These are phyloP conservation scores for Drosophila pegasa DNA, from an alignment of 2,888 invertebrate species.

Conservation along the genomic window DNA sequence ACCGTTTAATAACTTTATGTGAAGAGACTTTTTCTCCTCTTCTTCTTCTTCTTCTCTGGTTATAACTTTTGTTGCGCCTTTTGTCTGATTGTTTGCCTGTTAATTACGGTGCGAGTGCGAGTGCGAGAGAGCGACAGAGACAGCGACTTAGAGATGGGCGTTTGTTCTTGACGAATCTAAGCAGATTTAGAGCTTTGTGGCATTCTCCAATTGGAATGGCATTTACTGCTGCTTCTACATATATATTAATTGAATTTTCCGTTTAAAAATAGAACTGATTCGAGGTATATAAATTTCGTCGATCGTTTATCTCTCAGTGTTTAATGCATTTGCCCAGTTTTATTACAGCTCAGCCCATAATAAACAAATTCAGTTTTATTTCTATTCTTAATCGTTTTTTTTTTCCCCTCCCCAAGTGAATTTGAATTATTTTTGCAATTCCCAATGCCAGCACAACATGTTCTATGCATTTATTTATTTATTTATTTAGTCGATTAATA, in stretches of 20 bases:
- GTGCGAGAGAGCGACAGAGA: slow-evolving; percentile 12
- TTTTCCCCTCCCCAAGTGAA: background rate
- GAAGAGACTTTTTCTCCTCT: slow-evolving; percentile 44
- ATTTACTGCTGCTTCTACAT: no score
- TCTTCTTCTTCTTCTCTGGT: slow-evolving; percentile 18
- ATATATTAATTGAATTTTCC: background rate
- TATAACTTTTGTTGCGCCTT: slow-evolving; percentile 35
- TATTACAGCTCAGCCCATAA: background rate
- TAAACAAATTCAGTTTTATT: background rate
- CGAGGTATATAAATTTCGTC: background rate
- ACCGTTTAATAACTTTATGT: slow-evolving; percentile 81
- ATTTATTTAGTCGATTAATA: slow-evolving; percentile 36
- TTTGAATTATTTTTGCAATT: slow-evolving; percentile 22
- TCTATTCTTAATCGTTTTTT: background rate
- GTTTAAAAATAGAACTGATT: background rate
- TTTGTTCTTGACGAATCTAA: slow-evolving; percentile 17
- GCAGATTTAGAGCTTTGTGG: slow-evolving; percentile 6
- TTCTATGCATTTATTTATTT: slow-evolving; percentile 41
- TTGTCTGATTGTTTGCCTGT: slow-evolving; percentile 52
- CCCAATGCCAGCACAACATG: slow-evolving; percentile 40
- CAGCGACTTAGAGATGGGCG: background rate
- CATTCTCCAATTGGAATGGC: background rate
- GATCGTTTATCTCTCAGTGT: slow-evolving; percentile 1
- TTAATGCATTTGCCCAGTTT: slow-evolving; percentile 1
- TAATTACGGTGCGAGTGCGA: slow-evolving; percentile 48